Percentiles rank a stretch among this genome's conserved stretches.
Evolutionary conservation across 2,888 invertebrate species (phyloP).

Genomic region (Philaethria dido): DNA sequence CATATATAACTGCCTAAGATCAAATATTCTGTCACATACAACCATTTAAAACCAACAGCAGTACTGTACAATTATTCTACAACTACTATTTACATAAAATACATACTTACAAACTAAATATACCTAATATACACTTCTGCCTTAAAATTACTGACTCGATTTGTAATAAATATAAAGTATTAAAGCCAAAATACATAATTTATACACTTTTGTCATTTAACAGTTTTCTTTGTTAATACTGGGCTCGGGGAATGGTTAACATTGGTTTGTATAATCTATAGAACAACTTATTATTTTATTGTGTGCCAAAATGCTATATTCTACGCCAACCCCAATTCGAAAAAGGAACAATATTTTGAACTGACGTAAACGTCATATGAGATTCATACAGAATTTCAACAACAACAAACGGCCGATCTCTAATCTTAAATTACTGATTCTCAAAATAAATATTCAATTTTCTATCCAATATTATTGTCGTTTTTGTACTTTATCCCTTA

Average conservation of each 20-base stretch:
- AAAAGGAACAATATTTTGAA: conserved; percentile 46
- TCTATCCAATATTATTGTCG: conserved; percentile 67
- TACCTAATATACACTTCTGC: conserved; percentile 57
- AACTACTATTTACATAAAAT: conserved; percentile 51
- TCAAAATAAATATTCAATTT: conserved; percentile 41
- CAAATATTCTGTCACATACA: conserved; percentile 22
- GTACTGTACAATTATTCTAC: conserved; percentile 33
- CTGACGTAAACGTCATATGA: conserved; percentile 46
- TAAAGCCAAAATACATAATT: conserved; percentile 67
- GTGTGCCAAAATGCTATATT: conserved; percentile 26
- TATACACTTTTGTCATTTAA: conserved; percentile 51
- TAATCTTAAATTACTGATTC: conserved; percentile 39
- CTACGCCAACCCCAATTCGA: conserved; percentile 29
- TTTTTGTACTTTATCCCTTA: conserved; percentile 68
- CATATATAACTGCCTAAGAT: conserved; percentile 11
- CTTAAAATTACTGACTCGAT: conserved; percentile 80
- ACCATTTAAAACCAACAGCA: conserved; percentile 32
- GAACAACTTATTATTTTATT: conserved; percentile 15
- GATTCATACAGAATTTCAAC: conserved; percentile 44
- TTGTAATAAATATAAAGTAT: conserved; percentile 69
- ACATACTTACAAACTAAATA: conserved; percentile 47
- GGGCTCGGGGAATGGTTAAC: conserved; percentile 69
- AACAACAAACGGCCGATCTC: conserved; percentile 22
- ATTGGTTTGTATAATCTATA: conserved; percentile 38
- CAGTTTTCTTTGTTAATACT: conserved; percentile 58